phyloP scores from a whole-genome alignment of 2,888 invertebrate genomes.

The Mesoligia furuncula region DNA sequence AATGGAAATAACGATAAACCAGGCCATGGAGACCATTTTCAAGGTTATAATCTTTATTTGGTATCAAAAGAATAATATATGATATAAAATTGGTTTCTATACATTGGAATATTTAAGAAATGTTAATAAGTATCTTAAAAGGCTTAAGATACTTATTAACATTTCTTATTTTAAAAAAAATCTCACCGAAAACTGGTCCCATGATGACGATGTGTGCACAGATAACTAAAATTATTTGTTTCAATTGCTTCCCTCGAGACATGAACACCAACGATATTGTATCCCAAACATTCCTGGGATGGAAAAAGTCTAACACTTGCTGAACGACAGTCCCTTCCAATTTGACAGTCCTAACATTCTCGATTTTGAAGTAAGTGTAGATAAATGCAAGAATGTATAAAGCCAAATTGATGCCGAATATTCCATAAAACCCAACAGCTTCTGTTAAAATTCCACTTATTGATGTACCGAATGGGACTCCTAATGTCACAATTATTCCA shows the following conservation, averaged over 20 bases:
- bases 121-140: not conserved
- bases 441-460: conserved; percentile 89
- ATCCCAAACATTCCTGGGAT: conserved; percentile 82
- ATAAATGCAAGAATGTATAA: conserved; percentile 81
- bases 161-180: conserved; percentile 19
- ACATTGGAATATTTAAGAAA: not conserved
- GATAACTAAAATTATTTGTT: conserved; percentile 81
- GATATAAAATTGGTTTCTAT: not conserved
- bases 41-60: not conserved
- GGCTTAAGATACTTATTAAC: too few relatives aligned
- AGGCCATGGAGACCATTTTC: not conserved
- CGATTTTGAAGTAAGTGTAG: conserved; percentile 80
- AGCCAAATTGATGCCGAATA: conserved; percentile 79
- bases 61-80: not conserved
- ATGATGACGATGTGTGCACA: conserved; percentile 83
- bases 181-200: conserved; percentile 86
- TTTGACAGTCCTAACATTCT: conserved; percentile 78
- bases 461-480: conserved; percentile 87
- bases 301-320: conserved; percentile 78
- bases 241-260: conserved; percentile 72
- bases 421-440: conserved; percentile 85
- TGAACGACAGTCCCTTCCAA: conserved; percentile 73
- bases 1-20: not conserved
- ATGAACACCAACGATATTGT: conserved; percentile 83
- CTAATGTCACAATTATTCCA: conserved; percentile 87